phyloP scores from a whole-genome alignment of 2,888 invertebrate species.

The Rhodophaea formosa region DNA sequence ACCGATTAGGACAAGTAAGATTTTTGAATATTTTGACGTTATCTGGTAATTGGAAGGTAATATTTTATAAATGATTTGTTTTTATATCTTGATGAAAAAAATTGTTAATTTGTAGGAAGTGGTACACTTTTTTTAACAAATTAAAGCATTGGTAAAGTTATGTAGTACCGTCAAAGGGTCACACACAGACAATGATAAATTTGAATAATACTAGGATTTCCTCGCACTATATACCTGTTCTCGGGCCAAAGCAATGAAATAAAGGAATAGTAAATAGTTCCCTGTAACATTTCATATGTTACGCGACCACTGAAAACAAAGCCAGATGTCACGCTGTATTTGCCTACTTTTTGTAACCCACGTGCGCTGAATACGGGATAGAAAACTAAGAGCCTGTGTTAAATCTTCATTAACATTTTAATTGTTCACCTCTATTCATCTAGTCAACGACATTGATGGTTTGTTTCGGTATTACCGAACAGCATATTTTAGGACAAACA shows the following conservation, averaged over 20 bases:
- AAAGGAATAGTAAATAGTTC: constrained; percentile 43
- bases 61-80: too few relatives aligned
- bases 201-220: constrained; percentile 30
- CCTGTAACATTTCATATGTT: constrained; percentile 50
- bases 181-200: constrained; percentile 21
- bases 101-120: neutral
- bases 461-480: constrained; percentile 77
- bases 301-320: constrained; percentile 51
- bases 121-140: neutral
- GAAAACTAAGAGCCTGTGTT: constrained; percentile 52
- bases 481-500: constrained; percentile 70
- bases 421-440: constrained; percentile 72
- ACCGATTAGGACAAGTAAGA: too few relatives aligned
- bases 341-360: constrained; percentile 56
- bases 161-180: neutral
- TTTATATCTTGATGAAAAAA: too few relatives aligned
- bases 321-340: constrained; percentile 54
- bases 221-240: constrained; percentile 31
- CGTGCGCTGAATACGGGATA: constrained; percentile 66
- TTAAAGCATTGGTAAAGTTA: neutral
- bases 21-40: too few relatives aligned
- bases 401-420: constrained; percentile 74
- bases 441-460: constrained; percentile 75
- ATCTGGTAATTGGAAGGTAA: too few relatives aligned
- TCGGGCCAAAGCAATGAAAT: constrained; percentile 30